Evolutionary conservation across 2,888 invertebrate genomes (phyloP), one percentile per base, ranked within the genome.

Genomic region (Boloria selene): DNA sequence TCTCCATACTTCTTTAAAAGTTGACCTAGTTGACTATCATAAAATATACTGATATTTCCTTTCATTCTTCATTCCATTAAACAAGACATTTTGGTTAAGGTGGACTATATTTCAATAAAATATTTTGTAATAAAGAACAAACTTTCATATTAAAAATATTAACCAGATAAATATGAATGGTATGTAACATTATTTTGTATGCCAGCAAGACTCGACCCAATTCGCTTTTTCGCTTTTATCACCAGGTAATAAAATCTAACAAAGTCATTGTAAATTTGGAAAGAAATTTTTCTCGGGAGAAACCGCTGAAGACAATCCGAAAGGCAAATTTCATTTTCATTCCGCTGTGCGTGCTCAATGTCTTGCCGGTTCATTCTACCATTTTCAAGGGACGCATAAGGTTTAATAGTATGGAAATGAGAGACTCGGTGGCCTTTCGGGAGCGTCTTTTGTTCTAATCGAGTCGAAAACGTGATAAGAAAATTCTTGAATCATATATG

Each of bases 371-470:
- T 60, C 50, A 52, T 64, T 64, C 64, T 65, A 65, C 69, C 71
- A 67, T 67, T 70, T 72, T 65, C 64, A 49, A 65, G 67, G 69
- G 72, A 68, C 69, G 63, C 70, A 69, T 70, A 69, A 70, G 70
- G 71, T 70, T 71, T 75, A 73, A 76, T 74, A 74, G 73, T 72
- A 75, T 77, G 75, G 72, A 75, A 77, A 77, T 77, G 73, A 75
- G 75, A 54, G 73, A 77, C 78, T 76, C 75, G 77, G 80, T 77
- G 76, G 77, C 71, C 74, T 73, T 72, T 67, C 54, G 66, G 52
- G 67, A 71, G 70, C 75, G 76, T 79, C 80, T 81, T 82, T 80
- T 81, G 80, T 85, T 82, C 80, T 81, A 84, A 85, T 83, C 82
- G 81, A 82, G 80, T 77, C 70, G 78, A 82, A 80, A 79, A 80